Percentiles rank a stretch among this genome's conserved stretches.
These are phyloP conservation scores for Clivina fossor DNA, from an alignment of 2,888 invertebrate species.

Conservation along the genomic window DNA sequence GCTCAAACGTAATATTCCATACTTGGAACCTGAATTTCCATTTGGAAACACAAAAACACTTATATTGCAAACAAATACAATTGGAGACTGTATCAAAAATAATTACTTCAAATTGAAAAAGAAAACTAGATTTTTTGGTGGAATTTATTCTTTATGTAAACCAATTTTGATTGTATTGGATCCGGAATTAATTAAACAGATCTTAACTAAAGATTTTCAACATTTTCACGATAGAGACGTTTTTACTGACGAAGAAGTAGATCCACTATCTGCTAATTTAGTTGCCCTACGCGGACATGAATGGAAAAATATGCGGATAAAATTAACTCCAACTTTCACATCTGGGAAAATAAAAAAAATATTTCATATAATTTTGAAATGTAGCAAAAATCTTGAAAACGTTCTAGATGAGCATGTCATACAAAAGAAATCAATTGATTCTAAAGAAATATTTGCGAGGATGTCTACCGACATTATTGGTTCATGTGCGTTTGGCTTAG, in stretches of 20 bases:
- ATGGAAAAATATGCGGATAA: conserved; percentile 64
- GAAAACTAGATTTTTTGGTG: conserved; percentile 38
- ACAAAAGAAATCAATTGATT: conserved; percentile 37
- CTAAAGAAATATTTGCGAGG: too few species aligned
- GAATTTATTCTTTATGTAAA: conserved; percentile 38
- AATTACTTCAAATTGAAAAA: conserved; percentile 39
- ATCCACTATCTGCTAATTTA: conserved; percentile 60
- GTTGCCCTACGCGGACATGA: conserved; percentile 58
- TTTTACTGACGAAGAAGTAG: conserved; percentile 58
- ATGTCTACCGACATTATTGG: conserved; percentile 62
- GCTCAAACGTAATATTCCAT: conserved; percentile 34
- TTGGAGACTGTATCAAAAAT: conserved; percentile 30
- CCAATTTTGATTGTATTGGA: conserved; percentile 41
- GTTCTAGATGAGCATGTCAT: conserved; percentile 51
- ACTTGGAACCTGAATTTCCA: conserved; percentile 41
- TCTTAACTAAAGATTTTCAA: conserved; percentile 61
- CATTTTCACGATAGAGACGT: conserved; percentile 64
- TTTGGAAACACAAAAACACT: conserved; percentile 41
- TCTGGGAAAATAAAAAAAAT: conserved; percentile 65
- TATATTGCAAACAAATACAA: conserved; percentile 4
- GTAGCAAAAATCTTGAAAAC: conserved; percentile 54
- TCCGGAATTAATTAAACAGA: conserved; percentile 45
- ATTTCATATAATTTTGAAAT: conserved; percentile 59
- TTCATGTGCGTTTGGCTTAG: conserved; percentile 60
- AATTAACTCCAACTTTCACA: conserved; percentile 66